Evolutionary conservation across 1,140 invertebrate species (phyloP).

Genomic region (Goniozus legneri): DNA sequence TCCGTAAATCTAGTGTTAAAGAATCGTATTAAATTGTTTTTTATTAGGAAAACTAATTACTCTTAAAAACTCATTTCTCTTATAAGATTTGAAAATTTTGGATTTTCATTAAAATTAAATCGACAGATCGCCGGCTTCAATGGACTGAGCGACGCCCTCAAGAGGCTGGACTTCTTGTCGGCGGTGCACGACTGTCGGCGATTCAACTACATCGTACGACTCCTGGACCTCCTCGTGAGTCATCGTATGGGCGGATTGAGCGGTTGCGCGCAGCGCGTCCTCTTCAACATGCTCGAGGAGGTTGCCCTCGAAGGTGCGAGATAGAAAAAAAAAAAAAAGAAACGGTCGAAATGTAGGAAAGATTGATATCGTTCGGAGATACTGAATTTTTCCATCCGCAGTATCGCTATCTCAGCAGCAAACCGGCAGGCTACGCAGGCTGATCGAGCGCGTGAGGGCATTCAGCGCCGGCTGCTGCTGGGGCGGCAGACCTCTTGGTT

Average conservation of each 20-base stretch:
- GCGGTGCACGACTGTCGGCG: conserved; percentile 90
- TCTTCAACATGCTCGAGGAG: conserved; percentile 92
- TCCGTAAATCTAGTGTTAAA: too few relatives aligned
- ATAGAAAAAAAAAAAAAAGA: not conserved
- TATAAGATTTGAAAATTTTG: too few relatives aligned
- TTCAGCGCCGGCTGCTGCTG: conserved; percentile 68
- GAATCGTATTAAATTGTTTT: too few relatives aligned
- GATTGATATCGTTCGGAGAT: not conserved
- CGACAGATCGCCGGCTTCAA: conserved; percentile 91
- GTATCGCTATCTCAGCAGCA: conserved; percentile 86
- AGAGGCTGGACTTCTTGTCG: conserved; percentile 88
- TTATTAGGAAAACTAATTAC: too few relatives aligned
- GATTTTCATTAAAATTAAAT: too few relatives aligned
- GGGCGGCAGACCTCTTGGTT: conserved; percentile 80
- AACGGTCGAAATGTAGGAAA: too few relatives aligned
- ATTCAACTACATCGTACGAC: conserved; percentile 94
- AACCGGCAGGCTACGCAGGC: conserved; percentile 72
- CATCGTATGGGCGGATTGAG: conserved; percentile 67
- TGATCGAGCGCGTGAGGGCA: conserved; percentile 73
- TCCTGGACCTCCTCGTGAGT: conserved; percentile 84
- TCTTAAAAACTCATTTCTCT: too few relatives aligned
- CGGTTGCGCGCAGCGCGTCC: conserved; percentile 88
- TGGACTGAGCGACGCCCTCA: conserved; percentile 90
- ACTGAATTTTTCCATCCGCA: conserved; percentile 37
- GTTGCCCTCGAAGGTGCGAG: conserved; percentile 80